Conservation (phyloP, 2,797 vertebrate species). For the Protosalanx chinensis region DNA sequence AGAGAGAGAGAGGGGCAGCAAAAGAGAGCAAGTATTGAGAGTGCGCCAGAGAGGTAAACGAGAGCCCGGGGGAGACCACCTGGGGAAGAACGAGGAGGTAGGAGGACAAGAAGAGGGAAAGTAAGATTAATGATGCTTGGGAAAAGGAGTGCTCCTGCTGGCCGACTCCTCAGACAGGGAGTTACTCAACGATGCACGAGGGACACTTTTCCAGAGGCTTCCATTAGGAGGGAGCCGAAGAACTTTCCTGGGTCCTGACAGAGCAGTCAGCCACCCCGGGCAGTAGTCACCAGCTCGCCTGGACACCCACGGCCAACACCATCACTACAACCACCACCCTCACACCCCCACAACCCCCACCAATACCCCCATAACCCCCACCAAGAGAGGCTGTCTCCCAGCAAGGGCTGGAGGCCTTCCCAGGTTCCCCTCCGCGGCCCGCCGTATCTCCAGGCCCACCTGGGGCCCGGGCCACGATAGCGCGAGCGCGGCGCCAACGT, state of each 20-base stretch:
- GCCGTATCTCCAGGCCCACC: no score
- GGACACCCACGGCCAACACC: no score
- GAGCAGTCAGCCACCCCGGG: conserved; percentile 20
- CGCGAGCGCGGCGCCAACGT: no score
- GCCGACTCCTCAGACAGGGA: conserved; percentile 62
- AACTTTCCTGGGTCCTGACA: conserved; percentile 21
- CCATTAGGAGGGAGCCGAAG: conserved; percentile 54
- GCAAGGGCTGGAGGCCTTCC: background rate
- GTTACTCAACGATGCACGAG: conserved; percentile 60
- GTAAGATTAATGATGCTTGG: conserved; percentile 73
- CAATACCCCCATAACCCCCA: background rate
- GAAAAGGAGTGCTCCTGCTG: conserved; percentile 63
- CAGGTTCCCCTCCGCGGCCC: no score
- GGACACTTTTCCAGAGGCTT: conserved; percentile 46
- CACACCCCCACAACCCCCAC: background rate
- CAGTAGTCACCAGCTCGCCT: conserved; percentile 33
- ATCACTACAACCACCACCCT: background rate
- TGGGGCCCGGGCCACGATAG: no score
- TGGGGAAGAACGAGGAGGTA: conserved; percentile 56
- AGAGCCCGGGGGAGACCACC: conserved; percentile 64
- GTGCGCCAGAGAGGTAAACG: conserved; percentile 53
- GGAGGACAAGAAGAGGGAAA: conserved; percentile 66
- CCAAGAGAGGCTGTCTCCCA: background rate
- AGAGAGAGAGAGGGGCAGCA: conserved; percentile 2
- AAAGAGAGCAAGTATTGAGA: background rate